phyloP scores from a whole-genome alignment of 2,888 invertebrate species.

The Malthinus seriepunctatus region DNA sequence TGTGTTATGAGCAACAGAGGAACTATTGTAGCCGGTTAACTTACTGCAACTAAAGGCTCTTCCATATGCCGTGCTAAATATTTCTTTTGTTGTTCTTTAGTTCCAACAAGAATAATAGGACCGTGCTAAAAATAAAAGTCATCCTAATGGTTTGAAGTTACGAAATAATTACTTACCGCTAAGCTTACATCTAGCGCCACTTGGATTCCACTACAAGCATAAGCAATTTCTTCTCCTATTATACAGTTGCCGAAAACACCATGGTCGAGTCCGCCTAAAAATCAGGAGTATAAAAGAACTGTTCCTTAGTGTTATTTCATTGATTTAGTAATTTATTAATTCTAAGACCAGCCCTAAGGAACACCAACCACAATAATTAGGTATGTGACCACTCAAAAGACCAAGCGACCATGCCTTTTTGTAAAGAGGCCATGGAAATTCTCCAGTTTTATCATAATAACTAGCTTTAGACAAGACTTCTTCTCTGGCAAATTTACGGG shows the following conservation, averaged over 20 bases:
- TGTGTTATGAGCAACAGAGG: too few relatives aligned
- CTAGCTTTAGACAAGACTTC: conserved; percentile 89
- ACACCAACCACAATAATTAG: conserved; percentile 67
- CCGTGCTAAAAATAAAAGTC: too few relatives aligned
- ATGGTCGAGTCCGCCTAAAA: conserved; percentile 73
- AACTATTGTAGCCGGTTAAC: too few relatives aligned
- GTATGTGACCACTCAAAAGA: conserved; percentile 82
- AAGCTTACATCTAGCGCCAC: conserved; percentile 86
- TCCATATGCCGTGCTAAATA: too few relatives aligned
- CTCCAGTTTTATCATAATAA: conserved; percentile 84
- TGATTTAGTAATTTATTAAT: not conserved
- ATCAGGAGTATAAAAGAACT: not conserved
- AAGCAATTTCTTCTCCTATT: conserved; percentile 84
- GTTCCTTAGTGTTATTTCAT: not conserved
- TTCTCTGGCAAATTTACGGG: conserved; percentile 85
- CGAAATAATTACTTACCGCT: too few relatives aligned
- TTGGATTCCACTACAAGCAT: conserved; percentile 86
- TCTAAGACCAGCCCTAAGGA: not conserved
- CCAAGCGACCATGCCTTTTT: conserved; percentile 91
- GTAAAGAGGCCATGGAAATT: conserved; percentile 90
- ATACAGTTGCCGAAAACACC: conserved; percentile 75
- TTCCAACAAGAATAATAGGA: too few relatives aligned
- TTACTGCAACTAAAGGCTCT: too few relatives aligned
- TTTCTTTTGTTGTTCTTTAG: too few relatives aligned
- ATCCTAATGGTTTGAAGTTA: too few relatives aligned